A percentile compares a stretch with the other conserved stretches of the same genome.
Evolutionary conservation across 2,888 invertebrate genomes (phyloP).

Genomic region (Micoletzkya japonica): DNA sequence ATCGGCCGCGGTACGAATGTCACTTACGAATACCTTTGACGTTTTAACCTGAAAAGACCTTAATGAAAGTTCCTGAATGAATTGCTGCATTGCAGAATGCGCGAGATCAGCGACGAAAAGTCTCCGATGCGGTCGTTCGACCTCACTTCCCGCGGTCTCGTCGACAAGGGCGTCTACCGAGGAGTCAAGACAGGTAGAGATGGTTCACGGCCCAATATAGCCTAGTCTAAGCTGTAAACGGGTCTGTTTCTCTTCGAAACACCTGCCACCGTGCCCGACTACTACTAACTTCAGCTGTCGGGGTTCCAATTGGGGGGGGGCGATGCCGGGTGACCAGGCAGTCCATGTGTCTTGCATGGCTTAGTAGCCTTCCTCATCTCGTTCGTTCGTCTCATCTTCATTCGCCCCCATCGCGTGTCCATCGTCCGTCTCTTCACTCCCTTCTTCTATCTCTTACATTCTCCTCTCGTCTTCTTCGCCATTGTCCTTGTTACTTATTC

Average conservation of each 20-base stretch:
- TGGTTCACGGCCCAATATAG: background rate
- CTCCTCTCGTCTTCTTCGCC: background rate
- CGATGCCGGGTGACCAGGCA: no score
- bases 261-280: no score
- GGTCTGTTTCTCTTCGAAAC: background rate
- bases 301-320: no score
- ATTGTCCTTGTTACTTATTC: no score
- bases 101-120: background rate
- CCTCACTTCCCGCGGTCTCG: slow-evolving; percentile 19
- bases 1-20: background rate
- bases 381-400: no score
- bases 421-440: background rate
- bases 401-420: background rate
- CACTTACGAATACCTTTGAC: background rate
- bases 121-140: slow-evolving; percentile 26
- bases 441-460: background rate
- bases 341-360: no score
- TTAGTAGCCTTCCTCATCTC: no score
- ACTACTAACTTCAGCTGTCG: no score
- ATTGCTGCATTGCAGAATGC: background rate
- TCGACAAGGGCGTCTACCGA: slow-evolving; percentile 1
- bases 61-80: background rate
- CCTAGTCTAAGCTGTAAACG: background rate
- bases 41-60: background rate
- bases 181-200: slow-evolving; percentile 5